Conservation (phyloP, 2,797 vertebrate genomes). For the Chaenodraco wilsoni region DNA sequence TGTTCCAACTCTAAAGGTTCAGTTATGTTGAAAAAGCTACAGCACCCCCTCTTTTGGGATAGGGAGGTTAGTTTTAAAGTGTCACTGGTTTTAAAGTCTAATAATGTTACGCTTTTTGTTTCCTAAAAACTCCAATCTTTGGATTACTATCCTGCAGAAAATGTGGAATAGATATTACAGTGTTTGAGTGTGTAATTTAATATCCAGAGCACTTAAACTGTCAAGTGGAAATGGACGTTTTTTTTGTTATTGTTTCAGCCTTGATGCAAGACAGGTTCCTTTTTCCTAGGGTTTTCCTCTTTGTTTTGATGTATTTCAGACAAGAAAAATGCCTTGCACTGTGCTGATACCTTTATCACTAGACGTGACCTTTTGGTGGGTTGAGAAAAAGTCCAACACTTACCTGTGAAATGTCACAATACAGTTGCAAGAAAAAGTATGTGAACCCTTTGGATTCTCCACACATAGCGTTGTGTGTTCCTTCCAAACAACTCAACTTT, state of each 20-base stretch:
- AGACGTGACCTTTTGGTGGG: conserved; percentile 61
- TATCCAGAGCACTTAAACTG: conserved; percentile 9
- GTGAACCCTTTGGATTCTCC: too few species aligned
- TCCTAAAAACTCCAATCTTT: conserved; percentile 8
- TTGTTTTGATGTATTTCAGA: conserved; percentile 50
- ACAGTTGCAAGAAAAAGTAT: too few species aligned
- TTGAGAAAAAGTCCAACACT: conserved; percentile 54
- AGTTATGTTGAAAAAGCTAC: conserved; percentile 47
- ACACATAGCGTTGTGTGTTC: too few species aligned
- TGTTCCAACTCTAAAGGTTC: conserved; percentile 58
- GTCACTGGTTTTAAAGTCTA: conserved; percentile 18
- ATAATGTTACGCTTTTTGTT: not conserved
- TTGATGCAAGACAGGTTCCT: conserved; percentile 22
- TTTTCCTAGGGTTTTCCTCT: conserved; percentile 3
- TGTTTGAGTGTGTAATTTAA: conserved; percentile 28
- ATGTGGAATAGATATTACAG: conserved; percentile 17
- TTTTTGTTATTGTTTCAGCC: not conserved
- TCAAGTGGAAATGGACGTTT: conserved; percentile 17
- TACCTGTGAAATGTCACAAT: conserved; percentile 71
- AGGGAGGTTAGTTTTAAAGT: conserved; percentile 9
- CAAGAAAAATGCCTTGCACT: conserved; percentile 39
- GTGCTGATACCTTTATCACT: conserved; percentile 45
- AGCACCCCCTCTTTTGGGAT: conserved; percentile 11
- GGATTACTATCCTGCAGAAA: not conserved
- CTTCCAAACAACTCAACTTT: too few species aligned